Evolutionary conservation across 2,888 invertebrate genomes (phyloP), one percentile per base, ranked within the genome.

Genomic region (Cistogaster globosa): DNA sequence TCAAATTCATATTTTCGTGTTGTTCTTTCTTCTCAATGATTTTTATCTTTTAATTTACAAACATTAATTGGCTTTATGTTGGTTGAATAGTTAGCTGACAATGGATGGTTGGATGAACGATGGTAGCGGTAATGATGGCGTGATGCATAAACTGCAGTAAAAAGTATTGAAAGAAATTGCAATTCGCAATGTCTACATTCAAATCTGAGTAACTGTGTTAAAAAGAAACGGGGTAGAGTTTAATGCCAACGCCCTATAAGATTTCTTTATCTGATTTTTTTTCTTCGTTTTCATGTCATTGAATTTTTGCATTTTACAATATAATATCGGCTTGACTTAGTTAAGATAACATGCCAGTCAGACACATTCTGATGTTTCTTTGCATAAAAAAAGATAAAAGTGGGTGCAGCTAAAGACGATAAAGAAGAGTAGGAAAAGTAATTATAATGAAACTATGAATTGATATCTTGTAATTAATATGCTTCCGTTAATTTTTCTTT

Each of bases 11-110:
- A 12, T 76, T 76, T 67, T 65, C 69, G 32, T 65, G 67, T 62
- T 14, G 38, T 62, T 72, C 45, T 67, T 67, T 81, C 72, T 48
- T 76, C 71, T 71, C 65, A 63, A 72, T 57, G 74, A 85, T 82
- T 75, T 75, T 65, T 82, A 82, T 85, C 85, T 78, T 74, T 78
- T 65, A 78, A 85, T 85, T 85, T 85, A 72, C 77, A 82, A 83
- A 82, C 63, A 53, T 85, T 85, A 85, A 85, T 85, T 85, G 85
- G 85, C 85, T 85, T 85, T 74, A 82, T 62, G 71, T 71, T 48
- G 74, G 67, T 74, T 80, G 42, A 42, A 42, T 42, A 69, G 8
- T 48, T 62, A 11, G 51, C 48, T 71, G 76, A 55, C 20, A 20
- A 26, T 57, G 16, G 7, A 26, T 57, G n/a, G 32, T 22, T 38